phyloP scores from a whole-genome alignment of 1,140 invertebrate species.

The Lasaia peninsularis region DNA sequence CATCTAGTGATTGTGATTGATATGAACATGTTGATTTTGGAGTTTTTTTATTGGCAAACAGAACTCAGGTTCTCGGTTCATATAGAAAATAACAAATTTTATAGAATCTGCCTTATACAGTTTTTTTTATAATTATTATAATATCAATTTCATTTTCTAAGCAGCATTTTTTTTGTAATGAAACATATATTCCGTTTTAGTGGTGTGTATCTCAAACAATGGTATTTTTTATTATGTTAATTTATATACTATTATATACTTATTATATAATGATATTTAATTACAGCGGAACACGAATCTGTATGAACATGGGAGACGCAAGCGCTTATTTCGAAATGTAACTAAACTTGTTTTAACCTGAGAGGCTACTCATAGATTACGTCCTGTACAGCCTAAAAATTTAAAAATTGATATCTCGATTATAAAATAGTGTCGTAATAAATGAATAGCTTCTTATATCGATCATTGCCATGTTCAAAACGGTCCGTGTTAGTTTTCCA shows the following conservation, averaged over 20 bases:
- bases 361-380: neutral
- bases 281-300: constrained; percentile 5
- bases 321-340: constrained; percentile 8
- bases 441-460: neutral
- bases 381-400: neutral
- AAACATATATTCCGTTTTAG: neutral
- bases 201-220: neutral
- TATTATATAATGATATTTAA: constrained; percentile 10
- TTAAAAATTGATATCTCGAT: too few species aligned
- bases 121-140: too few species aligned
- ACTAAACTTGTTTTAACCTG: constrained; percentile 10
- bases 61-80: too few species aligned
- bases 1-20: too few species aligned
- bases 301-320: constrained; percentile 4
- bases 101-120: too few species aligned
- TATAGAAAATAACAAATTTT: too few species aligned
- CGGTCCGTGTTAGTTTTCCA: constrained; percentile 2
- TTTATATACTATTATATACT: neutral
- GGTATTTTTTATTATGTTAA: neutral
- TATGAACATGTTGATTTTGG: too few species aligned
- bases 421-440: neutral
- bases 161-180: too few species aligned
- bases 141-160: too few species aligned
- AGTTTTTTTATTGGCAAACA: too few species aligned
- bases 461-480: constrained; percentile 6